A percentile compares a stretch with the other conserved stretches of the same genome.
These are phyloP conservation scores for Laterallus jamaicensis DNA, from an alignment of 2,113 vertebrate genomes.

Conservation along the genomic window DNA sequence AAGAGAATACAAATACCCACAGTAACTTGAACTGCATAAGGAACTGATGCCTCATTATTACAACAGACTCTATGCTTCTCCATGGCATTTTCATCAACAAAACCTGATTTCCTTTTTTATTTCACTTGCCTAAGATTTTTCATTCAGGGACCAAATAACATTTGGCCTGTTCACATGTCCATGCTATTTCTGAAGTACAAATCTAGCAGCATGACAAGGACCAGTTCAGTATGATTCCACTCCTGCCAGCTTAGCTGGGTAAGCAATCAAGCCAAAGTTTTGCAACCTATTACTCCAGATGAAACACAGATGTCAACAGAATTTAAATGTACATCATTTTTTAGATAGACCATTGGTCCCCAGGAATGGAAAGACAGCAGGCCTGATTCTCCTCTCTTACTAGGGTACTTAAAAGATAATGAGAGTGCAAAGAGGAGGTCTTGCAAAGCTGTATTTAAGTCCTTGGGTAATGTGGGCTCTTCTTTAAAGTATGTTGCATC, in stretches of 20 bases:
- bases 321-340: not conserved
- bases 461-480: not conserved
- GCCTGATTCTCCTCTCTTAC: not conserved
- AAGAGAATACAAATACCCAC: not conserved
- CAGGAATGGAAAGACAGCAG: not conserved
- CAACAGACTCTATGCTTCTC: not conserved
- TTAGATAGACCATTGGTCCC: not conserved
- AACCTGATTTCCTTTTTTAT: not conserved
- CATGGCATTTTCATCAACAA: not conserved
- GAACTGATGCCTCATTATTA: not conserved
- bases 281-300: not conserved
- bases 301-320: not conserved
- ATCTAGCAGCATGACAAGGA: not conserved
- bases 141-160: not conserved
- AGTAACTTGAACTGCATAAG: not conserved
- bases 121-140: not conserved
- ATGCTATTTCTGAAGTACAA: not conserved
- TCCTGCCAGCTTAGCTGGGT: not conserved
- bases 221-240: accelerated
- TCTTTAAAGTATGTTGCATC: not conserved
- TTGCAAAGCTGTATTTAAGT: not conserved
- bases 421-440: not conserved
- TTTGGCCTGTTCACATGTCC: not conserved
- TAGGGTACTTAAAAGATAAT: not conserved
- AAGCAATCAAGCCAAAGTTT: not conserved